phyloP scores from a whole-genome alignment of 2,113 vertebrate genomes.

The Beaufortia kweichowensis region DNA sequence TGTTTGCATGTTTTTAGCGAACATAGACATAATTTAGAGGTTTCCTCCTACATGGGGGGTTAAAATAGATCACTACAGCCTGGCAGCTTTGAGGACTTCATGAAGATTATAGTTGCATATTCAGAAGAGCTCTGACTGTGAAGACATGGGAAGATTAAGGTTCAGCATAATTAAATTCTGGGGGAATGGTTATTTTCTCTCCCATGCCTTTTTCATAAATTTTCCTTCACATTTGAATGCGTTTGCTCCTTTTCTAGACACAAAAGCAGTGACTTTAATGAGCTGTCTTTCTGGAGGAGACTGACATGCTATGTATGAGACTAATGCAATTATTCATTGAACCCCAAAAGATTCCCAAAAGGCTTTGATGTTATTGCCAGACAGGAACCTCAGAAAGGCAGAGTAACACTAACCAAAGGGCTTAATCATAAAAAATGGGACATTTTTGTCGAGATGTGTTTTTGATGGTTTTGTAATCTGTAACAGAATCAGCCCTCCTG shows the following conservation, averaged over 20 bases:
- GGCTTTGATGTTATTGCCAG: slow-evolving; percentile 30
- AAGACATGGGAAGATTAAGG: slow-evolving; percentile 43
- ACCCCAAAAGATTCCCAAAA: neutral
- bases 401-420: neutral
- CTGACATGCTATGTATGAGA: slow-evolving; percentile 35
- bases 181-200: slow-evolving; percentile 14
- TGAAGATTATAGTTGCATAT: slow-evolving; percentile 26
- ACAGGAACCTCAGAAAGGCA: neutral
- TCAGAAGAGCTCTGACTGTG: slow-evolving; percentile 4
- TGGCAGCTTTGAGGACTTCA: slow-evolving; percentile 18
- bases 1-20: slow-evolving; percentile 24
- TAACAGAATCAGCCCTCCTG: slow-evolving; percentile 32
- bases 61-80: slow-evolving; percentile 9
- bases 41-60: slow-evolving; percentile 25
- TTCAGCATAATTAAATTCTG: slow-evolving; percentile 37
- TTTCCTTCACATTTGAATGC: slow-evolving; percentile 7
- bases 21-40: neutral
- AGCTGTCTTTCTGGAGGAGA: neutral
- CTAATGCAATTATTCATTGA: slow-evolving; percentile 40
- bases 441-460: slow-evolving; percentile 9
- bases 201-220: slow-evolving; percentile 14
- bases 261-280: slow-evolving; percentile 2
- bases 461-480: slow-evolving; percentile 35
- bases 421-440: neutral
- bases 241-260: neutral